Evolutionary conservation across 1,140 invertebrate species (phyloP).

Genomic region (Popillia japonica): DNA sequence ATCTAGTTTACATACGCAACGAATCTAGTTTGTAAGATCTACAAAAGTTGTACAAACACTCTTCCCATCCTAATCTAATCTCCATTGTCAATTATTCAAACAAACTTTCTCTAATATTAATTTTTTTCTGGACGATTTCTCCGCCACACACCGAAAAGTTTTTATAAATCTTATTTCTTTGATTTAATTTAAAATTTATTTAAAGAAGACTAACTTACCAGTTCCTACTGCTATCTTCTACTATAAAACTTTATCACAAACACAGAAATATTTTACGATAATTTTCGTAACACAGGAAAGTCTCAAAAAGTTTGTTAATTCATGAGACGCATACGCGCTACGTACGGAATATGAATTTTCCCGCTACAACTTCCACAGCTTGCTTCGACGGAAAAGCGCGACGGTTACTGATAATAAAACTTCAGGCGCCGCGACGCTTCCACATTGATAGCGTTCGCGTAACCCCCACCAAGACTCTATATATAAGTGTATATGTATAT

Average conservation of each 20-base stretch:
- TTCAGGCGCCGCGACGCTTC: slow-evolving; percentile 7
- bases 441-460: background rate
- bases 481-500: background rate
- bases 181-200: background rate
- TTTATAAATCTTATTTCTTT: too few species aligned
- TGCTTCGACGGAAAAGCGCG: background rate
- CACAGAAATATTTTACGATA: background rate
- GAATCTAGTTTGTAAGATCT: too few species aligned
- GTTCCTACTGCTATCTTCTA: background rate
- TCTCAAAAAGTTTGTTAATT: background rate
- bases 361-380: background rate
- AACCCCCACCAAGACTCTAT: background rate
- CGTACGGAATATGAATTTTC: background rate
- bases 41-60: too few species aligned
- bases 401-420: slow-evolving; percentile 7
- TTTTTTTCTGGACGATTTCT: too few species aligned
- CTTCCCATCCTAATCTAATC: too few species aligned
- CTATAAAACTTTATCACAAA: slow-evolving; percentile 2
- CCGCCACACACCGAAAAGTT: too few species aligned
- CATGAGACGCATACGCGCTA: background rate
- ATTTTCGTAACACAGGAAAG: background rate
- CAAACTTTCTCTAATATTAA: too few species aligned
- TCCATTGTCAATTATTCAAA: too few species aligned
- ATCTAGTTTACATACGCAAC: too few species aligned
- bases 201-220: background rate